A percentile compares a stretch with the other conserved stretches of the same genome.
Conservation (phyloP, 1,140 invertebrate species). For the Linepithema humile region DNA sequence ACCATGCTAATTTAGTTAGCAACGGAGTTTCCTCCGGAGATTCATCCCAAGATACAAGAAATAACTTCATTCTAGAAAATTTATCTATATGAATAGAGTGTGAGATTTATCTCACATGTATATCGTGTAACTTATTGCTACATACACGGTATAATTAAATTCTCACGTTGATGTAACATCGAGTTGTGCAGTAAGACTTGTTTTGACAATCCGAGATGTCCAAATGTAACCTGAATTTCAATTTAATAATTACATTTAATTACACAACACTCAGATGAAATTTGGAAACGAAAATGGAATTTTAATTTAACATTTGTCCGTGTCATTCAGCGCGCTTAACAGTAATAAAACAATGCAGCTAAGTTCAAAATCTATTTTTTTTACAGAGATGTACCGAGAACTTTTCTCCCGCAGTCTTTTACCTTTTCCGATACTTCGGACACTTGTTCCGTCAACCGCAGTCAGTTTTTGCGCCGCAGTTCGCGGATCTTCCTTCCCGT, state of each 20-base stretch:
- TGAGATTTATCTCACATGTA: not conserved
- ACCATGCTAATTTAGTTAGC: not conserved
- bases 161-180: slow-evolving; percentile 4
- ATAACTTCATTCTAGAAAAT: not conserved
- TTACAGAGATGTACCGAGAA: not conserved
- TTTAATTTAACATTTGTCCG: not conserved
- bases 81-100: not conserved
- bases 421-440: slow-evolving; percentile 2
- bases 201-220: too few species aligned
- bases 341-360: not conserved
- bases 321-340: not conserved
- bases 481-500: not conserved
- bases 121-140: not conserved
- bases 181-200: not conserved
- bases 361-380: not conserved
- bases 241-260: not conserved
- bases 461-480: not conserved
- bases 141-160: not conserved
- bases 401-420: not conserved
- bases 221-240: not conserved
- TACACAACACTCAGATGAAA: too few species aligned
- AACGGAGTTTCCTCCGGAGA: not conserved
- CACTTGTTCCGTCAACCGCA: not conserved
- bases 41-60: not conserved
- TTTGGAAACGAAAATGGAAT: too few species aligned